Percentiles rank a stretch among this genome's conserved stretches.
phyloP scores from a whole-genome alignment of 2,797 vertebrate genomes.

The Tympanoctomys barrerae region DNA sequence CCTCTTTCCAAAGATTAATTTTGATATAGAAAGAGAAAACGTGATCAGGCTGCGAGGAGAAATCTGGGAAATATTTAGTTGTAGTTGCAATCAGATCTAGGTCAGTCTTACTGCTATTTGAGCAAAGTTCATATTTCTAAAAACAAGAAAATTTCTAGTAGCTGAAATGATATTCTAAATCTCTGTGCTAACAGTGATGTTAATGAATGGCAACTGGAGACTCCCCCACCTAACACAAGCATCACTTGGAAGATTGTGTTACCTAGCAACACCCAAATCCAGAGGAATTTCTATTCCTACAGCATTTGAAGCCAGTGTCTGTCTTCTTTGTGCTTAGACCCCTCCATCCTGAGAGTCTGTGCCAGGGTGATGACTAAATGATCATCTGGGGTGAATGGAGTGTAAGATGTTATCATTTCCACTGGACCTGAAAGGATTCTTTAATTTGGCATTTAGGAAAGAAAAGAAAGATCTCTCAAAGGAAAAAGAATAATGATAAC shows the following conservation, averaged over 20 bases:
- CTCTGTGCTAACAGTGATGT: slow-evolving; percentile 17
- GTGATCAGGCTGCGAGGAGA: slow-evolving; percentile 32
- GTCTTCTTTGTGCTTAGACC: slow-evolving; percentile 35
- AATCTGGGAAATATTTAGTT: slow-evolving; percentile 11
- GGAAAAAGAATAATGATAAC: background rate
- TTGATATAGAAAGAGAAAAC: slow-evolving; percentile 51
- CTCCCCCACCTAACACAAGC: background rate
- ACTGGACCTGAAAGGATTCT: background rate
- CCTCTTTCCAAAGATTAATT: slow-evolving; percentile 63
- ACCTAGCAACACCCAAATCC: slow-evolving; percentile 59
- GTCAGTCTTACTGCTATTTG: background rate
- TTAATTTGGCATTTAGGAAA: slow-evolving; percentile 51
- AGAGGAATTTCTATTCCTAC: background rate
- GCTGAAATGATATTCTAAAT: background rate
- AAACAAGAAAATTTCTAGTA: slow-evolving; percentile 1
- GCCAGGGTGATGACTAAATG: background rate
- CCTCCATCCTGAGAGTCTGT: background rate
- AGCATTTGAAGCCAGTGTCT: slow-evolving; percentile 10
- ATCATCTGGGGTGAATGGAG: background rate
- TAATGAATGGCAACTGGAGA: slow-evolving; percentile 2
- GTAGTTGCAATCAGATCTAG: slow-evolving; percentile 3
- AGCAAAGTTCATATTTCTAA: slow-evolving; percentile 37
- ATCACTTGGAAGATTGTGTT: slow-evolving; percentile 55
- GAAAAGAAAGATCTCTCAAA: slow-evolving; percentile 1
- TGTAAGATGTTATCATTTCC: background rate